These are phyloP conservation scores for Pomatorhinus ruficollis DNA, from an alignment of 2,113 vertebrate species.

Conservation along the genomic window DNA sequence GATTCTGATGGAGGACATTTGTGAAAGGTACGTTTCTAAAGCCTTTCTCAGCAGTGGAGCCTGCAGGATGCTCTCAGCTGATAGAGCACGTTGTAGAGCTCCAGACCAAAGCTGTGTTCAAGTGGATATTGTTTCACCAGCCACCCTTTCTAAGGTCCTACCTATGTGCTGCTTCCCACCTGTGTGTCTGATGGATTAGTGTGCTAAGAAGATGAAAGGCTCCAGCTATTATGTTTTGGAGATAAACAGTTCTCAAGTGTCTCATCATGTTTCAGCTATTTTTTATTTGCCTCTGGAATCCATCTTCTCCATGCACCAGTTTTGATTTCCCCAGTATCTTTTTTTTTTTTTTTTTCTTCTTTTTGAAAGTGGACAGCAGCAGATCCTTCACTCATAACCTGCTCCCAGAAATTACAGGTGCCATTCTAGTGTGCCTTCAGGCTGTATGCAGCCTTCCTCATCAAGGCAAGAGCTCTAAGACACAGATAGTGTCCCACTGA, in stretches of 20 bases:
- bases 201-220: not conserved
- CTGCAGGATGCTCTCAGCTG: not conserved
- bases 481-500: not conserved
- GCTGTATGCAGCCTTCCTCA: not conserved
- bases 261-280: not conserved
- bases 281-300: not conserved
- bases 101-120: not conserved
- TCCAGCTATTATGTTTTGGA: not conserved
- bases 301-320: not conserved
- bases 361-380: not conserved
- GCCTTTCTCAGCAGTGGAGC: not conserved
- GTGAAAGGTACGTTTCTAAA: not conserved
- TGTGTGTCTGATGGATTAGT: not conserved
- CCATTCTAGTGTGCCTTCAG: not conserved
- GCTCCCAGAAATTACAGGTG: not conserved
- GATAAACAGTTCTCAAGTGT: not conserved
- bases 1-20: not conserved
- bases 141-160: not conserved
- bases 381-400: not conserved
- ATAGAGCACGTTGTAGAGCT: accelerated
- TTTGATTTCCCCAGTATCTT: not conserved
- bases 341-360: not conserved
- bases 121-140: not conserved
- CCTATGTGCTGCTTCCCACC: not conserved
- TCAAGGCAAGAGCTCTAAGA: not conserved